These are phyloP conservation scores for Omphaloscelis lunosa DNA, from an alignment of 2,888 invertebrate species.

Conservation along the genomic window DNA sequence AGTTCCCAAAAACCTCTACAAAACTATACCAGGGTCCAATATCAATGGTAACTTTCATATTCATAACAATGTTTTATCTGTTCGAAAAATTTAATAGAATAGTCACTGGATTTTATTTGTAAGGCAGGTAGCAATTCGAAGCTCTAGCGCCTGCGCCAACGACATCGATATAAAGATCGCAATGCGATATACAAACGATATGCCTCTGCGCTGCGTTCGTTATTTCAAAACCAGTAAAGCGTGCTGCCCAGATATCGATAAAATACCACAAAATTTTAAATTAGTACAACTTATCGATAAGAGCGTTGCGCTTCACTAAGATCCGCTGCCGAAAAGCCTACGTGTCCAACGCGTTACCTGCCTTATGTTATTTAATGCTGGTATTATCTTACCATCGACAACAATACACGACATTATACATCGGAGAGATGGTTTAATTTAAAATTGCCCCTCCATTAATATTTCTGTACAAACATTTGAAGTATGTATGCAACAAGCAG, in stretches of 20 bases:
- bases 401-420: conserved; percentile 69
- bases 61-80: conserved; percentile 69
- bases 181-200: neutral
- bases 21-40: conserved; percentile 88
- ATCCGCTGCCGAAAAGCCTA: neutral
- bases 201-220: neutral
- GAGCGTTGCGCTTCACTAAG: neutral
- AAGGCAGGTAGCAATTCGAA: conserved; percentile 31
- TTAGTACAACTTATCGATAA: conserved; percentile 6
- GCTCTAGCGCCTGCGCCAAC: neutral
- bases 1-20: conserved; percentile 89
- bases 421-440: conserved; percentile 44
- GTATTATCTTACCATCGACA: conserved; percentile 69
- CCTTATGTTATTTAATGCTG: conserved; percentile 58
- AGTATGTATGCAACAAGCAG: neutral
- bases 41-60: conserved; percentile 82
- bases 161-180: neutral
- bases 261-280: neutral
- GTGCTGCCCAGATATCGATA: neutral
- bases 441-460: neutral
- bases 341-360: conserved; percentile 23
- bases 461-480: neutral
- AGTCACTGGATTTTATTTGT: conserved; percentile 69
- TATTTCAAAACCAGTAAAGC: neutral
- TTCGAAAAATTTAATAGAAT: conserved; percentile 71